Conservation (phyloP, 2,113 vertebrate genomes). For the Siphamia tubifer region DNA sequence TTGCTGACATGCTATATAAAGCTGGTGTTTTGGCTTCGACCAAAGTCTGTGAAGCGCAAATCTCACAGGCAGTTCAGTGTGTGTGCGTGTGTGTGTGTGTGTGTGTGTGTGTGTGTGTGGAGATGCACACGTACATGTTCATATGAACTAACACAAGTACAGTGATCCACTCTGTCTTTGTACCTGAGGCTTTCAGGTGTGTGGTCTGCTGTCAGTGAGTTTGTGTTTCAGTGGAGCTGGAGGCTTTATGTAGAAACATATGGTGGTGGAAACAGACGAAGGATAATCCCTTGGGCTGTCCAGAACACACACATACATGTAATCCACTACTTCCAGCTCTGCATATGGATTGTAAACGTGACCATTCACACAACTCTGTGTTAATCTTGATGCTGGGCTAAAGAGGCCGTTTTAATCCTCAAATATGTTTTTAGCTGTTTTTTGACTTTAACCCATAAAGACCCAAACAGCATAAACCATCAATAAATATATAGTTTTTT, state of each 20-base stretch:
- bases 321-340: constrained; percentile 19
- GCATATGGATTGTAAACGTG: not conserved
- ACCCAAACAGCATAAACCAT: too few relatives aligned
- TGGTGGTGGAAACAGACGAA: constrained; percentile 65
- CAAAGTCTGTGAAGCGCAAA: constrained; percentile 43
- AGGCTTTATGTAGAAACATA: constrained; percentile 62
- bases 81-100: not conserved
- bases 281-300: constrained; percentile 72
- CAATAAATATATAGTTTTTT: too few relatives aligned
- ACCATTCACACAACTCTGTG: not conserved
- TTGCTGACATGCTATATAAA: constrained; percentile 44
- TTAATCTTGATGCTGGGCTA: not conserved
- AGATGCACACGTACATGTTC: not conserved
- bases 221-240: constrained; percentile 30
- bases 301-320: constrained; percentile 6
- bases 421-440: not conserved
- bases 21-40: constrained; percentile 41
- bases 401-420: not conserved
- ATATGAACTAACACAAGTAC: constrained; percentile 4
- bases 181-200: constrained; percentile 3
- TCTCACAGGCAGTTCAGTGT: constrained; percentile 16
- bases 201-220: constrained; percentile 36
- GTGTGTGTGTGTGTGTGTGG: not conserved
- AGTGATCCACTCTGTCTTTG: constrained; percentile 2
- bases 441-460: not conserved